phyloP scores from a whole-genome alignment of 23 tunicate species.

The Clavelina lepadiformis region DNA sequence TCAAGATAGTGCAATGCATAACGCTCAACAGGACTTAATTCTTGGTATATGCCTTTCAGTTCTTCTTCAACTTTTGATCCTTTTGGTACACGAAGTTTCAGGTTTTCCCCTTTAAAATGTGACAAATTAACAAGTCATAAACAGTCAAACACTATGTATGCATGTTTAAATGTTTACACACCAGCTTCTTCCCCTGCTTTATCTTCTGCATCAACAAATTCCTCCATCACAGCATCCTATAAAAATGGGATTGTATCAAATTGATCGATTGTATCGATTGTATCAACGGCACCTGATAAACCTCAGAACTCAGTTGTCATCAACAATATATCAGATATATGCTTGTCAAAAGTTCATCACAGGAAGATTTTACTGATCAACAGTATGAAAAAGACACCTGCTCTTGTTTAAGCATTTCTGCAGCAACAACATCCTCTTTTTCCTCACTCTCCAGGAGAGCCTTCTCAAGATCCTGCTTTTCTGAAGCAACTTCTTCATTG shows the following conservation, averaged over 20 bases:
- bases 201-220: slow-evolving; percentile 53
- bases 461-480: slow-evolving; percentile 48
- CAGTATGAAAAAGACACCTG: too few species aligned
- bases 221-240: slow-evolving; percentile 89
- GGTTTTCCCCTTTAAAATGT: not conserved
- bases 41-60: slow-evolving; percentile 60
- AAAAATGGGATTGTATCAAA: not conserved
- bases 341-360: slow-evolving; percentile 65
- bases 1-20: slow-evolving; percentile 74
- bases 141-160: not conserved
- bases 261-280: slow-evolving; percentile 4
- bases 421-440: slow-evolving; percentile 84
- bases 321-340: slow-evolving; percentile 48
- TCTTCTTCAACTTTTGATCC: slow-evolving; percentile 59
- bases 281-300: too few species aligned
- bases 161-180: slow-evolving; percentile 8
- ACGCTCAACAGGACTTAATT: slow-evolving; percentile 66
- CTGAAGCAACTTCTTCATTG: not conserved
- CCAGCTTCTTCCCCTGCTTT: slow-evolving; percentile 49
- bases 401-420: slow-evolving; percentile 61
- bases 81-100: slow-evolving; percentile 4
- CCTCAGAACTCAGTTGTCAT: too few species aligned
- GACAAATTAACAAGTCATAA: too few species aligned
- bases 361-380: slow-evolving; percentile 14
- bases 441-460: slow-evolving; percentile 80